phyloP scores from a whole-genome alignment of 2,888 invertebrate genomes.

The Odontocerum albicorne region DNA sequence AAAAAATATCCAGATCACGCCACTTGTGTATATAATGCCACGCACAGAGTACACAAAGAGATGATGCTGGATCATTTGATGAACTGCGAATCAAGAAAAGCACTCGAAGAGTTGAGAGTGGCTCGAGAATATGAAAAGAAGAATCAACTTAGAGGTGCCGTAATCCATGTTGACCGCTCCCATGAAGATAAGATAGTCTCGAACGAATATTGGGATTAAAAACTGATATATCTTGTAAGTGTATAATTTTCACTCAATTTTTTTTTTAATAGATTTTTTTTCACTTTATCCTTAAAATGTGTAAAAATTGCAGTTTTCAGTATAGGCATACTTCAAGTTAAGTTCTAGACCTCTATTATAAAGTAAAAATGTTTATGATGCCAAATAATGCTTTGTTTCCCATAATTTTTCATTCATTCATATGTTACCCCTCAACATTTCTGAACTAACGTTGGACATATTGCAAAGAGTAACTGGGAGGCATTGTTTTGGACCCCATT shows the following conservation, averaged over 20 bases:
- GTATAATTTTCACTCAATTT: not conserved
- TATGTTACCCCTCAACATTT: no score
- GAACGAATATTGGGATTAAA: slow-evolving; percentile 14
- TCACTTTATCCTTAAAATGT: no score
- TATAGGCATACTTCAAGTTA: no score
- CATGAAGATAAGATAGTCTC: slow-evolving; percentile 8
- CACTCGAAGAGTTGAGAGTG: not conserved
- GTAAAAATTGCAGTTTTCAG: no score
- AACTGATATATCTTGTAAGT: not conserved
- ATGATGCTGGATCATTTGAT: slow-evolving; percentile 43
- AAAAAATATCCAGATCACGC: slow-evolving; percentile 46
- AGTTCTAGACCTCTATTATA: not conserved
- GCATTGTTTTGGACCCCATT: no score
- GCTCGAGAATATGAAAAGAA: not conserved
- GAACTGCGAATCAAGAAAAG: slow-evolving; percentile 6
- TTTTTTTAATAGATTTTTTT: no score
- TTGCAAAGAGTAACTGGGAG: no score
- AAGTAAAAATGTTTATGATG: not conserved
- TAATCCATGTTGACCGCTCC: not conserved
- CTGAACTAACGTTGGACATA: no score
- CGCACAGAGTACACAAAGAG: slow-evolving; percentile 48
- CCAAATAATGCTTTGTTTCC: no score
- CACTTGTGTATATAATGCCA: slow-evolving; percentile 59
- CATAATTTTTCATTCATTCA: no score
- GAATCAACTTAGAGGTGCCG: not conserved